These are phyloP conservation scores for Nephrocerus scutellatus DNA, from an alignment of 2,888 invertebrate species.

Conservation along the genomic window DNA sequence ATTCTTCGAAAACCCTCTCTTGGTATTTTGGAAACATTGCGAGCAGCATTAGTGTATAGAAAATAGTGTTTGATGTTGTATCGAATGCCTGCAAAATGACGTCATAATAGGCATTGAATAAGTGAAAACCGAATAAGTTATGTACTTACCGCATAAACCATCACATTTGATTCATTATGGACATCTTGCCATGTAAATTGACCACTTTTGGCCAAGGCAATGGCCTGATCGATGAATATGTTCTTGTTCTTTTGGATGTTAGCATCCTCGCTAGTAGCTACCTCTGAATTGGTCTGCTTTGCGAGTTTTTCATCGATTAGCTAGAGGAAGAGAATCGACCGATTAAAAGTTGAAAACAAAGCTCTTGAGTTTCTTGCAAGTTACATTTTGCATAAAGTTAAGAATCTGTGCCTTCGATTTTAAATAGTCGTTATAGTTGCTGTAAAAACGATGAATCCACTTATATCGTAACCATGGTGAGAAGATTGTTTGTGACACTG, in stretches of 20 bases:
- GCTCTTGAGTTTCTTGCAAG: too few relatives aligned
- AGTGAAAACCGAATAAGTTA: too few relatives aligned
- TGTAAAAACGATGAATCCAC: constrained; percentile 26
- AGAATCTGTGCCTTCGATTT: constrained; percentile 31
- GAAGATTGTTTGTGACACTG: constrained; percentile 38
- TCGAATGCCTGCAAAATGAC: constrained; percentile 38
- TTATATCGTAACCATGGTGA: constrained; percentile 35
- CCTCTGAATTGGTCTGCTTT: too few relatives aligned
- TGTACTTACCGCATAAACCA: constrained; percentile 36
- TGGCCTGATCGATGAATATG: constrained; percentile 34
- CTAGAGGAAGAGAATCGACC: too few relatives aligned
- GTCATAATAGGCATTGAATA: too few relatives aligned
- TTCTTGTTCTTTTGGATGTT: too few relatives aligned
- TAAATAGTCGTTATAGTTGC: constrained; percentile 27
- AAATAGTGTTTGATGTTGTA: constrained; percentile 39
- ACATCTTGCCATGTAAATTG: constrained; percentile 35
- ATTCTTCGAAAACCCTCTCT: constrained; percentile 36
- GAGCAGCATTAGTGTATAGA: constrained; percentile 32
- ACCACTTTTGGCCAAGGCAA: constrained; percentile 31
- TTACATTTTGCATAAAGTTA: constrained; percentile 31
- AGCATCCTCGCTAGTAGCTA: too few relatives aligned
- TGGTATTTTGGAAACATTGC: constrained; percentile 41
- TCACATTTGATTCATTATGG: constrained; percentile 37
- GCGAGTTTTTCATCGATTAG: too few relatives aligned
- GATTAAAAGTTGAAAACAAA: too few relatives aligned